These are phyloP conservation scores for Drosophila kurseongensis DNA, from an alignment of 1,140 invertebrate species.

Conservation along the genomic window DNA sequence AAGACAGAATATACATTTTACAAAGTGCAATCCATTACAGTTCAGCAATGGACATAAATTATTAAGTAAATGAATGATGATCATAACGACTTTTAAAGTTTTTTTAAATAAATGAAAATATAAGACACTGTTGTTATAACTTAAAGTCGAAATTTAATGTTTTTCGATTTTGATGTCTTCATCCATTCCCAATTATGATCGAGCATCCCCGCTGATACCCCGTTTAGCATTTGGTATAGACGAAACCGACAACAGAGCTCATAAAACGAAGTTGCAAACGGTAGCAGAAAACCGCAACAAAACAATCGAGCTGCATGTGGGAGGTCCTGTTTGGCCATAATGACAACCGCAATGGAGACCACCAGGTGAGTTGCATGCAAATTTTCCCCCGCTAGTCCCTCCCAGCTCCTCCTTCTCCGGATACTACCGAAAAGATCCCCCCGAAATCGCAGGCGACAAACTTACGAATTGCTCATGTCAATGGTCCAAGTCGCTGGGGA, in stretches of 20 bases:
- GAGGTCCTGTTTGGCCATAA: constrained; percentile 77
- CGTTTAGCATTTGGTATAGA: constrained; percentile 33
- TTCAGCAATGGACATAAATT: no score
- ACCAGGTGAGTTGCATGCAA: constrained; percentile 75
- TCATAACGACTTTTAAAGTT: no score
- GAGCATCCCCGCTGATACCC: constrained; percentile 23
- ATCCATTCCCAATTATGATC: not conserved
- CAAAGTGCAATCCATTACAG: no score
- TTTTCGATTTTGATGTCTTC: no score
- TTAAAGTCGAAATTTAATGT: no score
- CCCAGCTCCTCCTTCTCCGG: not conserved
- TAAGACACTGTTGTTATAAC: no score
- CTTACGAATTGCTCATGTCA: constrained; percentile 84
- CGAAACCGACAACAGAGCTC: constrained; percentile 57
- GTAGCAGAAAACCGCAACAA: constrained; percentile 79
- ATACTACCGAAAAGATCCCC: constrained; percentile 7
- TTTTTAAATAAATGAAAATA: no score
- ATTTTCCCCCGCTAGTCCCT: constrained; percentile 32
- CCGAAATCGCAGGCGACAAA: constrained; percentile 76
- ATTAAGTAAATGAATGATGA: no score
- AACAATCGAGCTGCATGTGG: constrained; percentile 79
- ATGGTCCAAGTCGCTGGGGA: constrained; percentile 29
- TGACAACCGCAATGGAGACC: constrained; percentile 77
- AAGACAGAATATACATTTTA: no score
- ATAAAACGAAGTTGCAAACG: constrained; percentile 69